Conservation (phyloP, 2,797 vertebrate genomes). For the Anguilla megastoma region DNA sequence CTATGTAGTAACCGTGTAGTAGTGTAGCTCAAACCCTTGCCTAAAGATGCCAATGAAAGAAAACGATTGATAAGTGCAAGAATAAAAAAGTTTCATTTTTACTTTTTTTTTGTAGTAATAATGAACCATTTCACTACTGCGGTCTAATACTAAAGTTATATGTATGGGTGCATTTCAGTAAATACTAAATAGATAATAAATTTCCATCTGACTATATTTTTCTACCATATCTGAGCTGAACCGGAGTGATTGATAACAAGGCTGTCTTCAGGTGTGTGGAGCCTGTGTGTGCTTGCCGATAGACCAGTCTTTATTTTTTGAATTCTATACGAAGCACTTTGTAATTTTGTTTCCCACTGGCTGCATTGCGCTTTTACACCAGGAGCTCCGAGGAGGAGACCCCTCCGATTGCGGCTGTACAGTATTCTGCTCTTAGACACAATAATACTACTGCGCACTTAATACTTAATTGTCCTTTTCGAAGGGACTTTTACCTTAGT, state of each 20-base stretch:
- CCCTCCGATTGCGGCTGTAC: too few relatives aligned
- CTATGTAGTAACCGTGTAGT: slow-evolving; percentile 14
- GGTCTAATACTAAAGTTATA: slow-evolving; percentile 59
- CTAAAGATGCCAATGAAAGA: slow-evolving; percentile 78
- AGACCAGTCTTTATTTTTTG: slow-evolving; percentile 69
- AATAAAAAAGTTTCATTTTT: slow-evolving; percentile 53
- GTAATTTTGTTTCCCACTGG: slow-evolving; percentile 79
- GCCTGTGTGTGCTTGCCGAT: slow-evolving; percentile 62
- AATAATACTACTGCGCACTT: background rate
- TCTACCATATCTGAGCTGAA: slow-evolving; percentile 80
- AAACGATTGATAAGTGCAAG: slow-evolving; percentile 67
- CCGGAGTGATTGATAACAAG: slow-evolving; percentile 53
- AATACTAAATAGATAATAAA: slow-evolving; percentile 67
- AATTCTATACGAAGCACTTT: slow-evolving; percentile 73
- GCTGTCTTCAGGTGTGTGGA: slow-evolving; percentile 14
- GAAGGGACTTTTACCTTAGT: background rate
- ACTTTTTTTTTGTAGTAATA: slow-evolving; percentile 61
- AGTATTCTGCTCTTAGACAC: too few relatives aligned
- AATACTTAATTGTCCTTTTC: background rate
- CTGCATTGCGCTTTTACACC: slow-evolving; percentile 47
- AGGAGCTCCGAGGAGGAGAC: background rate
- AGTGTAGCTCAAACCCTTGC: slow-evolving; percentile 65
- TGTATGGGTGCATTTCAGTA: slow-evolving; percentile 69
- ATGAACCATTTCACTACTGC: slow-evolving; percentile 64
- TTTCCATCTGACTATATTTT: slow-evolving; percentile 82